Conservation (phyloP, 2,797 vertebrate species). For the Cichlasoma orientale region DNA sequence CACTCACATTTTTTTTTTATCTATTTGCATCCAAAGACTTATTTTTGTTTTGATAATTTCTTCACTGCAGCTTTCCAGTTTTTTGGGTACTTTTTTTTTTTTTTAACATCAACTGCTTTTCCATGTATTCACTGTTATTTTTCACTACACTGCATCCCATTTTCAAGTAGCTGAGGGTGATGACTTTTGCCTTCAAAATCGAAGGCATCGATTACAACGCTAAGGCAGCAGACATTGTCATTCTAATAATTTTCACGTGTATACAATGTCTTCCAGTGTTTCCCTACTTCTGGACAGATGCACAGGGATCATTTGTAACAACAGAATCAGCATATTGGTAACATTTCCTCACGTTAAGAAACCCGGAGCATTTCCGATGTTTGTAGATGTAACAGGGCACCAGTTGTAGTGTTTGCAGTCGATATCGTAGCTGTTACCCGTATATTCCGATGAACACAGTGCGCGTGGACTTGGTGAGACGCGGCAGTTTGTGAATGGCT, state of each 20-base stretch:
- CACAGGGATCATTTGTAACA: constrained; percentile 34
- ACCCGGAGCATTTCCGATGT: constrained; percentile 38
- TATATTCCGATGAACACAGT: constrained; percentile 55
- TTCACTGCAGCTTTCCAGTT: constrained; percentile 16
- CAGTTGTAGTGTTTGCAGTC: constrained; percentile 60
- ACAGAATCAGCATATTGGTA: constrained; percentile 34
- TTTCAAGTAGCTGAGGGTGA: neutral
- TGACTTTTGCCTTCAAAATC: constrained; percentile 3
- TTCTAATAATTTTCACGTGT: constrained; percentile 18
- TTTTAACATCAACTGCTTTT: constrained; percentile 22
- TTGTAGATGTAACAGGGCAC: constrained; percentile 56
- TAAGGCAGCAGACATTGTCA: constrained; percentile 48
- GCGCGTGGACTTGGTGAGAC: constrained; percentile 41
- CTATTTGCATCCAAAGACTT: constrained; percentile 56
- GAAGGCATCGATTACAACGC: constrained; percentile 22
- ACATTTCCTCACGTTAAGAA: constrained; percentile 25
- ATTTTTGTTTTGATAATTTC: constrained; percentile 21
- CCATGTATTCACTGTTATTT: constrained; percentile 25
- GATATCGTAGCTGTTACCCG: constrained; percentile 54
- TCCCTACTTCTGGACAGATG: constrained; percentile 43
- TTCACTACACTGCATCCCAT: neutral
- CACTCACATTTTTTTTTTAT: constrained; percentile 5
- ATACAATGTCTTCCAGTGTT: constrained; percentile 66
- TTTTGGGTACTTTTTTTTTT: constrained; percentile 12
- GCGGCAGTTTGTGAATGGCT: constrained; percentile 48